Conservation (phyloP, 1,140 invertebrate genomes). For the Antheraea pernyi region DNA sequence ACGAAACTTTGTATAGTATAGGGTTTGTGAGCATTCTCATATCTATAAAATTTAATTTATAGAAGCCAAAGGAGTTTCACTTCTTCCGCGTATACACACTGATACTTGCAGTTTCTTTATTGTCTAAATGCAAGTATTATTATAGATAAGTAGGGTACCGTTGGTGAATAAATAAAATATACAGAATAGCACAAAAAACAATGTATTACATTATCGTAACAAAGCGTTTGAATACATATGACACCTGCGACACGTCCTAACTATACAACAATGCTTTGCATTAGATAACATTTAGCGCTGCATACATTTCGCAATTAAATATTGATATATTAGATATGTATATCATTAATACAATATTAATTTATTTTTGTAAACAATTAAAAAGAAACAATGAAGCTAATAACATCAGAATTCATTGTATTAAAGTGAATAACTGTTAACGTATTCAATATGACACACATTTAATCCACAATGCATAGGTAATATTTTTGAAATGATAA, state of each 20-base stretch:
- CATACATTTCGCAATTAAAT: conserved; percentile 24
- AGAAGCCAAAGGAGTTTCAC: too few relatives aligned
- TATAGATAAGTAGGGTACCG: neutral
- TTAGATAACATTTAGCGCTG: conserved; percentile 29
- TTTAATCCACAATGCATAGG: too few relatives aligned
- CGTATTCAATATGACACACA: neutral
- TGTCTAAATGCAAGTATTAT: too few relatives aligned
- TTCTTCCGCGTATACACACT: too few relatives aligned
- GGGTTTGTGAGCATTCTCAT: too few relatives aligned
- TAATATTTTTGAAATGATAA: too few relatives aligned
- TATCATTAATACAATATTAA: neutral
- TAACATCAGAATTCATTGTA: neutral
- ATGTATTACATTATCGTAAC: conserved; percentile 47
- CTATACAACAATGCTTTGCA: conserved; percentile 29
- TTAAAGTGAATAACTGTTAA: neutral
- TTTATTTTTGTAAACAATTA: neutral
- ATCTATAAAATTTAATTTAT: too few relatives aligned
- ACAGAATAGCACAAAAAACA: conserved; percentile 47
- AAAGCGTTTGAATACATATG: conserved; percentile 37
- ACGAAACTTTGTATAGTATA: too few relatives aligned
- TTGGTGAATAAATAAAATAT: conserved; percentile 3
- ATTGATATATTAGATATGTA: neutral
- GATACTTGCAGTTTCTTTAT: too few relatives aligned
- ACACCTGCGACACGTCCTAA: conserved; percentile 15
- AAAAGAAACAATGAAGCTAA: neutral